Evolutionary conservation across 37 sponge, comb jelly and placozoan species (phyloP).

Genomic region (Spongia lamella): DNA sequence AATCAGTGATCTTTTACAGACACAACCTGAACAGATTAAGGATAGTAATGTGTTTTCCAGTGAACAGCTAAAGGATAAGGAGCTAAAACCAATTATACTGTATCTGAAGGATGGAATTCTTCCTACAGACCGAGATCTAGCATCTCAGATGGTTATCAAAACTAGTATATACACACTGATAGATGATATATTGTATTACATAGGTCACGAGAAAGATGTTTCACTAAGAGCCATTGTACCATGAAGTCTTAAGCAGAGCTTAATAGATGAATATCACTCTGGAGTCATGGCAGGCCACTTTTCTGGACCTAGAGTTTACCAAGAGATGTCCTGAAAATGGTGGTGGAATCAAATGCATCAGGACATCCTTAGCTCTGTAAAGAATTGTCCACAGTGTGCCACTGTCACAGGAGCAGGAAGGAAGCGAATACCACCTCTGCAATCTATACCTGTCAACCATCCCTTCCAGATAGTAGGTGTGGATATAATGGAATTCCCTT

Average conservation of each 20-base stretch:
- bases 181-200: neutral
- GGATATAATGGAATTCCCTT: constrained; percentile 10
- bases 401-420: neutral
- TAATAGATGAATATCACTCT: neutral
- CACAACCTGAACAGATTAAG: too few relatives aligned
- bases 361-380: neutral
- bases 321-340: neutral
- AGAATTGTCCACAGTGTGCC: neutral
- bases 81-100: neutral
- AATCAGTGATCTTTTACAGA: too few relatives aligned
- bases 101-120: neutral
- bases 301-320: neutral
- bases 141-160: neutral
- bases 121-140: neutral
- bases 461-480: constrained; percentile 16
- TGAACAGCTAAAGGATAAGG: neutral
- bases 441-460: neutral
- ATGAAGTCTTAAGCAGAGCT: neutral
- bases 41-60: too few relatives aligned
- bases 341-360: constrained; percentile 5
- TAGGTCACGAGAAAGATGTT: neutral
- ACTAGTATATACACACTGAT: neutral
- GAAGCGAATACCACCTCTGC: constrained; percentile 1
- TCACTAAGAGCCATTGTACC: neutral
- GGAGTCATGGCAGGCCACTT: constrained; percentile 10